phyloP scores from a whole-genome alignment of 2,113 vertebrate genomes.

The Phaetusa simplex region DNA sequence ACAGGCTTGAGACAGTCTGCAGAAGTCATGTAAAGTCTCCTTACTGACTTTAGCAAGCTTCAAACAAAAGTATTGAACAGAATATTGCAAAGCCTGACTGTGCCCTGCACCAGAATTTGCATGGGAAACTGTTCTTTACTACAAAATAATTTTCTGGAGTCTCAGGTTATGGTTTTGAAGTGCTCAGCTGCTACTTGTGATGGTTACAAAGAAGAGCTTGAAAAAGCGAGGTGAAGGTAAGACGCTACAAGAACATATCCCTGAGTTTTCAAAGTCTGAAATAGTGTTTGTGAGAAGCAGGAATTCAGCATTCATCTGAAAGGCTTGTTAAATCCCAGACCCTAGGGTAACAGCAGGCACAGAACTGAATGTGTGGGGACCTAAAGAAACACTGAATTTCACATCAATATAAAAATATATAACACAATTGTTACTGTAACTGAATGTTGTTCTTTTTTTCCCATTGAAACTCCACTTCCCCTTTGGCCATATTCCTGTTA shows the following conservation, averaged over 20 bases:
- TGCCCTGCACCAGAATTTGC: not conserved
- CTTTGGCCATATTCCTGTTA: not conserved
- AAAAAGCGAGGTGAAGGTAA: not conserved
- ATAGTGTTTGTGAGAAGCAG: not conserved
- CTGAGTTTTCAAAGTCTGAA: not conserved
- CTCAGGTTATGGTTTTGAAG: not conserved
- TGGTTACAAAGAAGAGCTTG: not conserved
- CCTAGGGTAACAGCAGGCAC: not conserved
- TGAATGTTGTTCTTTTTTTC: not conserved
- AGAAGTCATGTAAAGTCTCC: not conserved
- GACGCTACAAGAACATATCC: not conserved
- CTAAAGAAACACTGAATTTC: slow-evolving; percentile 9
- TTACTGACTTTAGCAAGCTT: not conserved
- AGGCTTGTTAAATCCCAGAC: not conserved
- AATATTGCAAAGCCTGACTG: not conserved
- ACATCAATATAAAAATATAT: slow-evolving; percentile 33
- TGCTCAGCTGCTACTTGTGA: not conserved
- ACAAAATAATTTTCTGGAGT: not conserved
- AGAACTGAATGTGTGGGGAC: not conserved
- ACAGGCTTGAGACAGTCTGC: not conserved
- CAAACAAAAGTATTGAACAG: not conserved
- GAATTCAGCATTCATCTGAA: not conserved
- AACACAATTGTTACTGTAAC: not conserved
- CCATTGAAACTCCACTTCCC: not conserved
- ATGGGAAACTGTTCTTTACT: not conserved